Conservation (phyloP, 2,888 invertebrate genomes). For the Neoaliturus tenellus region DNA sequence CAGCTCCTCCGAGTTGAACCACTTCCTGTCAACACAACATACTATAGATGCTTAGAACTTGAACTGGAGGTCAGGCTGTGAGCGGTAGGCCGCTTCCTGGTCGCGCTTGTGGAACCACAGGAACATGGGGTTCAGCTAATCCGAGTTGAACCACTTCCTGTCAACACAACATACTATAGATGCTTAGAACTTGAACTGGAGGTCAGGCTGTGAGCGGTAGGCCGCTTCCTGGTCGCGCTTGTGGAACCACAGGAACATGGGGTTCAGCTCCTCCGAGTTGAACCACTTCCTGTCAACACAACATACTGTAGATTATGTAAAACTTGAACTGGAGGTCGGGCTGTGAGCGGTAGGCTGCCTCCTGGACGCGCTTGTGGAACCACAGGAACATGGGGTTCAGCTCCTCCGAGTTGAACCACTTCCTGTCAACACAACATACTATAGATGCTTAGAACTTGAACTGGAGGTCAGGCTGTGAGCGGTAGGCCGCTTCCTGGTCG, state of each 20-base stretch:
- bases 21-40: too few species aligned
- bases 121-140: slow-evolving; percentile 87
- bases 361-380: slow-evolving; percentile 86
- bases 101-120: slow-evolving; percentile 87
- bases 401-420: slow-evolving; percentile 81
- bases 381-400: slow-evolving; percentile 88
- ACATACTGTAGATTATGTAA: too few species aligned
- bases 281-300: slow-evolving; percentile 78
- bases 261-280: slow-evolving; percentile 84
- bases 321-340: slow-evolving; percentile 90
- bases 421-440: too few species aligned
- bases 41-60: too few species aligned
- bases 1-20: slow-evolving; percentile 82
- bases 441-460: too few species aligned
- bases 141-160: slow-evolving; percentile 78
- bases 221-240: slow-evolving; percentile 84
- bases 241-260: slow-evolving; percentile 89
- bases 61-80: slow-evolving; percentile 88
- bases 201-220: slow-evolving; percentile 87
- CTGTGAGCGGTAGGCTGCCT: slow-evolving; percentile 86
- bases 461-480: slow-evolving; percentile 83
- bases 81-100: slow-evolving; percentile 87
- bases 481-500: slow-evolving; percentile 86
- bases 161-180: too few species aligned
- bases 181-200: slow-evolving; percentile 92